A percentile compares a stretch with the other conserved stretches of the same genome.
Evolutionary conservation across 2,888 invertebrate genomes (phyloP).

Genomic region (Leptogaster cylindrica): DNA sequence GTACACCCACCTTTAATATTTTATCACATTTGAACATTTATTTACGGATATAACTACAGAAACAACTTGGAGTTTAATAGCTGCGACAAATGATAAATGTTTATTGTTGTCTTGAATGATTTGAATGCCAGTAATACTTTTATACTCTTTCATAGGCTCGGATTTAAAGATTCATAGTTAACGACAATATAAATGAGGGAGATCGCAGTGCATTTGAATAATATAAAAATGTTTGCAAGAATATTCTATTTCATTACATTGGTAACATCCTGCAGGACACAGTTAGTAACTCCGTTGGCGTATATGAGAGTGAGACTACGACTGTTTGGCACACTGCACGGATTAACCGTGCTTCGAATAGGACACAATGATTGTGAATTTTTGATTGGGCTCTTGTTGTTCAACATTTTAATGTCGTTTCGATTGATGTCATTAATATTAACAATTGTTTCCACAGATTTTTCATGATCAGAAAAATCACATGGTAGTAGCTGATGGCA

Average conservation of each 20-base stretch:
- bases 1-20: no score
- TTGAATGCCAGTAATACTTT: no score
- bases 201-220: no score
- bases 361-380: slow-evolving; percentile 61
- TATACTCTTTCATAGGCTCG: no score
- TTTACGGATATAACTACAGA: no score
- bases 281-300: slow-evolving; percentile 44
- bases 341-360: slow-evolving; percentile 50
- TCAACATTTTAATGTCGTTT: slow-evolving; percentile 52
- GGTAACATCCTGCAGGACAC: slow-evolving; percentile 54
- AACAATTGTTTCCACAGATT: slow-evolving; percentile 11
- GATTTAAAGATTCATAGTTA: no score
- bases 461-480: background rate
- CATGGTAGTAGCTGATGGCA: background rate
- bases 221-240: no score
- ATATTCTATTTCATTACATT: slow-evolving; percentile 49
- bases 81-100: no score
- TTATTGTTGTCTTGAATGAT: no score
- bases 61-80: no score
- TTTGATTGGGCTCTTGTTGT: slow-evolving; percentile 57
- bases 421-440: slow-evolving; percentile 4
- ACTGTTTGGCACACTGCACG: slow-evolving; percentile 57
- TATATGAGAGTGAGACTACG: slow-evolving; percentile 58
- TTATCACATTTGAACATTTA: no score
- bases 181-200: no score